These are phyloP conservation scores for Drosophila ironensis DNA, from an alignment of 1,140 invertebrate species.

Conservation along the genomic window DNA sequence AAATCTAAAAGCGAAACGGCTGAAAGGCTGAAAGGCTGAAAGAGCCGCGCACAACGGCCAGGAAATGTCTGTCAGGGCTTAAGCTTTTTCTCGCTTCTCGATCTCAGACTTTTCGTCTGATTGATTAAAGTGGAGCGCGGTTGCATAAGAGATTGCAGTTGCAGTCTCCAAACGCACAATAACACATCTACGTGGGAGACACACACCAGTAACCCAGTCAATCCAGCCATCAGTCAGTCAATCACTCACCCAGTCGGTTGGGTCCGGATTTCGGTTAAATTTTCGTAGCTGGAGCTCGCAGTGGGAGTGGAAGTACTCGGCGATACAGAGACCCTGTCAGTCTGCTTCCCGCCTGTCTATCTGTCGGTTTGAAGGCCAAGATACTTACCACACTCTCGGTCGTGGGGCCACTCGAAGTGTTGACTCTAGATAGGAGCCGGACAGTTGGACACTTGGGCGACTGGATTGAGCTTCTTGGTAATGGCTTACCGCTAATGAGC, in stretches of 20 bases:
- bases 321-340: slow-evolving; percentile 16
- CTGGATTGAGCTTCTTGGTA: slow-evolving; percentile 54
- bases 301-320: background rate
- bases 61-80: slow-evolving; percentile 71
- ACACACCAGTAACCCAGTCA: slow-evolving; percentile 57
- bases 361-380: slow-evolving; percentile 70
- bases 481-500: slow-evolving; percentile 67
- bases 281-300: background rate
- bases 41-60: no score
- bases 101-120: slow-evolving; percentile 15
- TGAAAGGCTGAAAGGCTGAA: background rate
- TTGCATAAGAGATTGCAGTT: slow-evolving; percentile 56
- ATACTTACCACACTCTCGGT: slow-evolving; percentile 32
- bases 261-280: background rate
- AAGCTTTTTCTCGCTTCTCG: slow-evolving; percentile 26
- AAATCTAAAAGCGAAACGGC: background rate
- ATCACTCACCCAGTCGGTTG: slow-evolving; percentile 19
- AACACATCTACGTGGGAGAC: slow-evolving; percentile 16
- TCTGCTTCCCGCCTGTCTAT: slow-evolving; percentile 20
- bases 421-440: slow-evolving; percentile 63
- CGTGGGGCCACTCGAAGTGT: slow-evolving; percentile 36
- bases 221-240: slow-evolving; percentile 28
- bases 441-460: slow-evolving; percentile 10
- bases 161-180: slow-evolving; percentile 18
- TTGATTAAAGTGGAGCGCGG: slow-evolving; percentile 65